Base-by-base conservation (phyloP, 2,888 invertebrate species). In the Boloria selene region DNA sequence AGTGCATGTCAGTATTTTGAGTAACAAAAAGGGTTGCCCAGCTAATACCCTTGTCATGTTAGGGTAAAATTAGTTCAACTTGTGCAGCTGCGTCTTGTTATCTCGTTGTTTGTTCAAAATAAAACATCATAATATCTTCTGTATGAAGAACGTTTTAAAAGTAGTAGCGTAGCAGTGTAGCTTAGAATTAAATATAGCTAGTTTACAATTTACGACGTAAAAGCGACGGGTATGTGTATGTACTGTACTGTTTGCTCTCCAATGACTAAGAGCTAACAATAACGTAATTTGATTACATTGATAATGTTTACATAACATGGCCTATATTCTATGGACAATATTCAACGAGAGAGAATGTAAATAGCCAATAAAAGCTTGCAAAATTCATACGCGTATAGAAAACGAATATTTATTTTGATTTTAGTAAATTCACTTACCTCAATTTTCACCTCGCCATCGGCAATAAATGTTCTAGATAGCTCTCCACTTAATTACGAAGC, bases 1-100 rank as follows among this genome's bases (percentile, higher is more conserved):
- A 45, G 52, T 58, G 31, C 26, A 63, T 69, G 63, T 62, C 63
- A 78, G 80, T 82, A 84, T 85, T 85, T 84, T 84, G 83, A 79
- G 84, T 83, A 85, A 87, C 87, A 89, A 90, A 89, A 90, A 90
- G 87, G 86, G 85, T 81, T 82, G 86, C 88, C 88, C 89, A 86
- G 85, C 90, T 90, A 90, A 90, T 90, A 89, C 90, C 90, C 90
- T 86, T 90, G 90, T 90, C 90, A 90, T 88, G 90, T 87, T 79
- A 84, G 85, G 87, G 87, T 89, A 87, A 90, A 90, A 90, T 90
- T 90, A 90, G 88, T 89, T 87, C 79, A 84, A 87, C 80, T 83
- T 81, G 75, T 87, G 86, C 90, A 90, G 89, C 90, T 90, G 90
- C 83, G 88, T 74, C 85, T 72, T 71, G 74, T 80, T 81, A 82